Percentiles rank a stretch among this genome's conserved stretches.
Evolutionary conservation across 2,888 invertebrate species (phyloP).

Genomic region (Agonopterix heracliana): DNA sequence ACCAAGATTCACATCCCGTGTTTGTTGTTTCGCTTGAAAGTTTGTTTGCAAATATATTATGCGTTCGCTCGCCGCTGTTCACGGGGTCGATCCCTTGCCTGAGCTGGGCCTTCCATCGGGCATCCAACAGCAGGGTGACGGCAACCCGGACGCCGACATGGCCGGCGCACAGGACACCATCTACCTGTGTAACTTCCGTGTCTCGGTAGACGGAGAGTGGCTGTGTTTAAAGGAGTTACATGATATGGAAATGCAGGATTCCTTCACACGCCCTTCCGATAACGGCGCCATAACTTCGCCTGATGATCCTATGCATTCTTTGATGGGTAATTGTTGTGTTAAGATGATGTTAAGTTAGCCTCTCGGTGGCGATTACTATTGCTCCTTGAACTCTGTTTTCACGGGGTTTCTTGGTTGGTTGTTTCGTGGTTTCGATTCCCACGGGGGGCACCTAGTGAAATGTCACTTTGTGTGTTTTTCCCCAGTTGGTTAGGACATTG

Average conservation of each 20-base stretch:
- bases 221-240: constrained; percentile 95
- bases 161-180: constrained; percentile 96
- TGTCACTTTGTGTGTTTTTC: too few relatives aligned
- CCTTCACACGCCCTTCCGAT: constrained; percentile 80
- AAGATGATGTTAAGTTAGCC: too few relatives aligned
- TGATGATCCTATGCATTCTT: constrained; percentile 76
- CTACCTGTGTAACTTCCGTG: constrained; percentile 97
- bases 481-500: too few relatives aligned
- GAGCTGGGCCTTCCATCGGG: constrained; percentile 54
- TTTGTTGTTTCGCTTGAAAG: constrained; percentile 60
- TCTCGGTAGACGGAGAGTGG: constrained; percentile 98
- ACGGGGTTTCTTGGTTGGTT: too few relatives aligned
- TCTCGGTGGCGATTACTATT: too few relatives aligned
- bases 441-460: too few relatives aligned
- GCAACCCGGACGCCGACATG: constrained; percentile 77
- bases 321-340: constrained; percentile 56
- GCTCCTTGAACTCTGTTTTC: too few relatives aligned
- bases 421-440: too few relatives aligned
- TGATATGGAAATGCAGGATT: constrained; percentile 91
- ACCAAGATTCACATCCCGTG: constrained; percentile 53
- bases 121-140: constrained; percentile 45
- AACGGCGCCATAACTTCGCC: constrained; percentile 79
- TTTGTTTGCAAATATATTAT: constrained; percentile 68
- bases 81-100: constrained; percentile 67
- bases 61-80: constrained; percentile 65